Evolutionary conservation across 2,113 vertebrate species (phyloP).

Genomic region (Ailurus styani): DNA sequence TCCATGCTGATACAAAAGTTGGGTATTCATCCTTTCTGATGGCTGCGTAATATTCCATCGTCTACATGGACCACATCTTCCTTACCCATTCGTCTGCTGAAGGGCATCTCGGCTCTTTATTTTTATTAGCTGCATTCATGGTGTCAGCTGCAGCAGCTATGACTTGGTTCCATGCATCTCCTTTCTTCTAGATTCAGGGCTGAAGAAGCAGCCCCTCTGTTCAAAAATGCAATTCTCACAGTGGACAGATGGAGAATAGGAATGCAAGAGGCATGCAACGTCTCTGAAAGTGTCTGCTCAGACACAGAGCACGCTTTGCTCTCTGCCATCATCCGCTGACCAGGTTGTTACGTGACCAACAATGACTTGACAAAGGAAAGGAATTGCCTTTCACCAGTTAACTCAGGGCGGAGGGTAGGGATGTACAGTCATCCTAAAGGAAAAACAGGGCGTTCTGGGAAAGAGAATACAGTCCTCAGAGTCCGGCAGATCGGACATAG

Average conservation of each 20-base stretch:
- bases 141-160: rapidly evolving
- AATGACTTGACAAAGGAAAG: not conserved
- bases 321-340: not conserved
- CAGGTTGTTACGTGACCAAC: too few relatives aligned
- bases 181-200: not conserved
- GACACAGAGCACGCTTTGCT: too few relatives aligned
- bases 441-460: not conserved
- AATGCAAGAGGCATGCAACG: rapidly evolving
- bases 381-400: not conserved
- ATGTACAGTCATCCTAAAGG: not conserved
- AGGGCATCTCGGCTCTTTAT: too few relatives aligned
- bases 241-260: not conserved
- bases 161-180: not conserved
- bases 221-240: not conserved
- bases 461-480: not conserved
- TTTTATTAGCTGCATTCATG: not conserved
- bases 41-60: too few relatives aligned
- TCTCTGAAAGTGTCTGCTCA: not conserved
- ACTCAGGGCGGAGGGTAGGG: too few relatives aligned
- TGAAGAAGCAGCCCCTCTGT: not conserved
- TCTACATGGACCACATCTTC: too few relatives aligned
- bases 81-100: too few relatives aligned
- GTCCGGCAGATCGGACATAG: not conserved
- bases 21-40: too few relatives aligned
- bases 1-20: too few relatives aligned